Evolutionary conservation across 2,888 invertebrate species (phyloP), one percentile per base, ranked within the genome.

Genomic region (Cecidostiba fungosa): DNA sequence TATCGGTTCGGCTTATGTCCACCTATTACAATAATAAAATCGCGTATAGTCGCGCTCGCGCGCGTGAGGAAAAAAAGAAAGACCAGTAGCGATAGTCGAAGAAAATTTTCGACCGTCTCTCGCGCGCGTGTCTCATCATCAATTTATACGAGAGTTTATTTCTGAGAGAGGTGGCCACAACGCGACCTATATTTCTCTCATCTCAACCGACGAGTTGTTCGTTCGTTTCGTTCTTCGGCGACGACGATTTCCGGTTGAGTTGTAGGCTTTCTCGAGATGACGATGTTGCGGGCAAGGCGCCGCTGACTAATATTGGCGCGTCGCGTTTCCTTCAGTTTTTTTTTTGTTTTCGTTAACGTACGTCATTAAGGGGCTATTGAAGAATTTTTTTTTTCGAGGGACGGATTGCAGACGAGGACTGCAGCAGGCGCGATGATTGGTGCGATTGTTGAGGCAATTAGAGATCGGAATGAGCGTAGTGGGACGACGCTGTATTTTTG

Each of bases 121-220:
- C 73, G 54, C 73, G 50, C 23, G 12, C 19, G 16, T 32, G 79
- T 29, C 81, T 62, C 78, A 77, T 78, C 86, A 82, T 87, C 85
- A 80, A 77, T 86, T 85, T 79, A 85, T 79, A 50, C 54, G 50
- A 54, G 77, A 82, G 85, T 86, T 86, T 86, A 86, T 86, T 86
- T 86, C 79, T 29, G 85, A 82, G 72, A 77, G 39, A 14, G 70
- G n/a, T 69, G 2, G 39, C 16, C 72, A 32, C 39, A 23, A 36
- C 36, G 50, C 82, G 86, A 82, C 86, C 85, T 85, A 86, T 85
- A 86, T 85, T 81, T 79, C 47, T 26, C 12, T 66, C 66, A 29
- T 14, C 66, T 66, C 29, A 29, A 12, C 29, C 14, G 26, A 10
- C 66, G 66, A 66, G 29, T 66, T 26, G 66, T 66, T 66, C 54